Evolutionary conservation across 2,113 vertebrate genomes (phyloP), one percentile per base, ranked within the genome.

Genomic region (Entomyzon cyanotis): DNA sequence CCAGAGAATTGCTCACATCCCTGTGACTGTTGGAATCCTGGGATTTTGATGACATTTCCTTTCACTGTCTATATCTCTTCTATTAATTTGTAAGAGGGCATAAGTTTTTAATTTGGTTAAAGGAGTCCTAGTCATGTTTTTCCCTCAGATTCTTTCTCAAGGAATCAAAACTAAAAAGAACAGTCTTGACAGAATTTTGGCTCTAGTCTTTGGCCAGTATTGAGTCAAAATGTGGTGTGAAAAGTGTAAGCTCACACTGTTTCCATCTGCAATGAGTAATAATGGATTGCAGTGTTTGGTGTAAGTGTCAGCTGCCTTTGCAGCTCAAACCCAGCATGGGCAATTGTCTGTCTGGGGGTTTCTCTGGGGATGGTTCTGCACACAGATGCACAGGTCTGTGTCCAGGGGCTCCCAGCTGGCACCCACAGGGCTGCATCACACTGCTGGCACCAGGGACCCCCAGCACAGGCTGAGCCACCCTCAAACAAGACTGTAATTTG

Each of bases 171-270:
- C 53, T 75, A 68, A 90, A 89, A 80, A 90, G 80, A 92, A 73
- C 47, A 93, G 31, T 70, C 87, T 95, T 94, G 95, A 46, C 37
- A 96, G 92, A 73, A 89, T 93, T 95, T 96, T 95, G 96, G 94
- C 95, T 95, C 87, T 84, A 88, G 75, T 75, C 80, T 97, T 95
- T 92, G 92, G 92, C 95, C 96, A 90, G 74, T 96, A 96, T 95
- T 93, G 88, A 96, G 77, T 95, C 74, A 95, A 81, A 97, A 96
- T 64, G 82, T 8, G 15, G 80, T 76, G 59, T 65, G 93, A 94
- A 73, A 90, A 92, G 84, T 80, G 82, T 78, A 50, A 90, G 83
- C 46, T 96, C 84, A 67, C 41, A 44, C 70, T 69, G 65, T 85
- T 92, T 96, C 81, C 78, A 87, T 87, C 94, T 94, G 42, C 47